A percentile compares a stretch with the other conserved stretches of the same genome.
Conservation (phyloP, 2,888 invertebrate species). For the Acleris sparsana region DNA sequence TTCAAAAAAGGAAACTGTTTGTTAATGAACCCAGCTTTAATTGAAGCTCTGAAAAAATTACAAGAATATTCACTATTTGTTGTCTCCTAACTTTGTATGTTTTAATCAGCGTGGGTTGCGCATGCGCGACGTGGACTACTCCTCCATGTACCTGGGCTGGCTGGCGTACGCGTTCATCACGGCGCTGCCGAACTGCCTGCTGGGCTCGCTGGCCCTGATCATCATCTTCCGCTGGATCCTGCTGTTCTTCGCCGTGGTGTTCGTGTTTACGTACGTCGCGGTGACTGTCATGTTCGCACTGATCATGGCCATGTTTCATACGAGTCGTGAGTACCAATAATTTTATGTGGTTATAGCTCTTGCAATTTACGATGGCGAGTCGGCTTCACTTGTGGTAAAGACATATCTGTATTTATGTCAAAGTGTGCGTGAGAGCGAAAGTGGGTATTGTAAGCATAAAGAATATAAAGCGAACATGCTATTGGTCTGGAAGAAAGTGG, state of each 20-base stretch:
- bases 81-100: background rate
- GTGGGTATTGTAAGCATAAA: too few relatives aligned
- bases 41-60: background rate
- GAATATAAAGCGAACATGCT: too few relatives aligned
- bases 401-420: too few relatives aligned
- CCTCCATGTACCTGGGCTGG: constrained; percentile 67
- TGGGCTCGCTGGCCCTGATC: constrained; percentile 61
- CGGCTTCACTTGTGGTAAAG: too few relatives aligned
- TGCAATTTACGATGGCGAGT: too few relatives aligned
- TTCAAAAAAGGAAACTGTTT: too few relatives aligned
- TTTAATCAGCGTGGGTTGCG: constrained; percentile 59
- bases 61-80: background rate
- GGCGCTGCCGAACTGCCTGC: constrained; percentile 60
- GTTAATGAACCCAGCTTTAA: too few relatives aligned
- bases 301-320: constrained; percentile 71
- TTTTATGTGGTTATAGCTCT: too few relatives aligned
- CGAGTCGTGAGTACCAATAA: constrained; percentile 50
- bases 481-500: too few relatives aligned
- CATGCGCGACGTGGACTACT: constrained; percentile 61
- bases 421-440: too few relatives aligned
- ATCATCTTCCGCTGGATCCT: constrained; percentile 74
- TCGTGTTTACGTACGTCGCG: constrained; percentile 59
- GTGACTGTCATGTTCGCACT: constrained; percentile 67
- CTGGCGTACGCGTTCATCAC: constrained; percentile 62
- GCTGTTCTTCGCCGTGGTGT: constrained; percentile 56